Evolutionary conservation across 2,888 invertebrate genomes (phyloP), one percentile per base, ranked within the genome.

Genomic region (Chymomyza fuscimana): DNA sequence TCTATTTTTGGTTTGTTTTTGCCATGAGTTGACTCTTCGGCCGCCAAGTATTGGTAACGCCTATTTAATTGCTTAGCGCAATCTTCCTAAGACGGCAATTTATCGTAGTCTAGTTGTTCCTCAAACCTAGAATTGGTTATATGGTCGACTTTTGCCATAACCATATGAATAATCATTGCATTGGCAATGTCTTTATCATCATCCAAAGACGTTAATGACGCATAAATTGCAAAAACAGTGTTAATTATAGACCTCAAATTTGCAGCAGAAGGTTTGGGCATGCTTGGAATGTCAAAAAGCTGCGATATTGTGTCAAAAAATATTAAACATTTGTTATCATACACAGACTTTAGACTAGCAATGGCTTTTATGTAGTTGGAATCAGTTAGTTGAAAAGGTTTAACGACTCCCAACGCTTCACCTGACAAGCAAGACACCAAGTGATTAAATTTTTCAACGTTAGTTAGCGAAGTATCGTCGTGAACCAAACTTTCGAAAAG

Each of bases 241-340:
- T 52, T 29, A 25, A 63, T 63, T 10, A 63, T 36, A 6, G 52
- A 29, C 63, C 63, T 25, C 50, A 63, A 51, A 6, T 22, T 4
- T 6, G 29, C 36, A 10, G 54, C 46, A 5, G 62, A 67, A 12
- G 67, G 56, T 7, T 61, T 56, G 1, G 29, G 19, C 46, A 67
- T 40, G 12, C 15, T 2, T 3, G 67, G 67, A 6, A 67, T 46
- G 3, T 63, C 46, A 32, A 67, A 67, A 9, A 63, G 25, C 46
- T 67, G 16, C 1, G 61, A 32, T 12, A 67, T 50, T 3, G 56
- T 63, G 12, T 58, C 58, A 3, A 63, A 63, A 40, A 67, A 67
- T n/a, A 63, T 67, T 5, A 67, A 16, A 4, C 58, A 63, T 56
- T 64, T 61, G 19, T 64, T 69, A 15, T 64, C 68, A n/a, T 68